Evolutionary conservation across 2,797 vertebrate genomes (phyloP).

Genomic region (Bufotes viridis): DNA sequence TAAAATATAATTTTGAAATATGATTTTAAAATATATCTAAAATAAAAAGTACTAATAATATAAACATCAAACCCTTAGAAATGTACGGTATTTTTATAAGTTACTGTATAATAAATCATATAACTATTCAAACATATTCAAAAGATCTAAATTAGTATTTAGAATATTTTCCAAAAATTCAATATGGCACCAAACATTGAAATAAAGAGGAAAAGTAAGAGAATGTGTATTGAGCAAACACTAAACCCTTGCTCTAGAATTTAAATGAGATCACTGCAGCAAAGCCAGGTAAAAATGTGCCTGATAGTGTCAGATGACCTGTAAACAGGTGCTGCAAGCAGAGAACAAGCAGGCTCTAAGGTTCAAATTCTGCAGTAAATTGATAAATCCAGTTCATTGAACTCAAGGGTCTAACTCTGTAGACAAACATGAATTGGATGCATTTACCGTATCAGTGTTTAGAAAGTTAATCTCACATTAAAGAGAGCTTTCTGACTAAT

Average conservation of each 20-base stretch:
- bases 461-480: not conserved
- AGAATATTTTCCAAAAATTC: not conserved
- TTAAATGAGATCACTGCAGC: not conserved
- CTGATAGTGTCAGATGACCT: constrained; percentile 3
- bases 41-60: not conserved
- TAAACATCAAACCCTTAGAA: not conserved
- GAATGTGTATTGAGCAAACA: not conserved
- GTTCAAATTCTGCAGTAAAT: constrained; percentile 7
- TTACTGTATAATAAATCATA: not conserved
- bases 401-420: constrained; percentile 10
- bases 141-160: not conserved
- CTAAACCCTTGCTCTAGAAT: not conserved
- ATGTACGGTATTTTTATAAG: too few species aligned
- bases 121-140: not conserved
- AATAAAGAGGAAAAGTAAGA: not conserved
- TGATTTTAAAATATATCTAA: not conserved
- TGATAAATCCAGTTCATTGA: constrained; percentile 24
- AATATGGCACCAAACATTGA: not conserved
- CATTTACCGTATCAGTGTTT: not conserved
- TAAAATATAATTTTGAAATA: too few species aligned
- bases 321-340: not conserved
- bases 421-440: constrained; percentile 21
- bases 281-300: constrained; percentile 1
- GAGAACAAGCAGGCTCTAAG: constrained; percentile 13
- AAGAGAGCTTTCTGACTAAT: constrained; percentile 8